A percentile compares a stretch with the other conserved stretches of the same genome.
Evolutionary conservation across 2,797 vertebrate genomes (phyloP).

Genomic region (Pelodytes ibericus): DNA sequence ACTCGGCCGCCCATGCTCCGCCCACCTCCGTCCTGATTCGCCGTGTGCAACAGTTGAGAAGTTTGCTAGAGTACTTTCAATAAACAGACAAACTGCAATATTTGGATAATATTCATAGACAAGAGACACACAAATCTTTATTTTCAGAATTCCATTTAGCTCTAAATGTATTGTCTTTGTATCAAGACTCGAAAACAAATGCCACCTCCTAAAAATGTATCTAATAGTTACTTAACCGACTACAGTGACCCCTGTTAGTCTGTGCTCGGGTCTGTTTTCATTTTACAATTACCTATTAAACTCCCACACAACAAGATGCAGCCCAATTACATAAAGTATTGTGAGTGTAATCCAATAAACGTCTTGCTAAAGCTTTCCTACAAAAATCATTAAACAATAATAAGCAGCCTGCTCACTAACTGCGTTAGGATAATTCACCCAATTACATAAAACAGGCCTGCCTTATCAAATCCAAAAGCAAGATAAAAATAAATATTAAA

Average conservation of each 20-base stretch:
- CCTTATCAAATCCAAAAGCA: background rate
- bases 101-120: no score
- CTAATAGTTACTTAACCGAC: slow-evolving; percentile 1
- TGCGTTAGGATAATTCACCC: slow-evolving; percentile 2
- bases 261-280: slow-evolving; percentile 5
- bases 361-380: background rate
- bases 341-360: background rate
- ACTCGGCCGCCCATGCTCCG: no score
- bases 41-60: no score
- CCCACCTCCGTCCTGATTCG: no score
- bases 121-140: no score
- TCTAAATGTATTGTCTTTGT: background rate
- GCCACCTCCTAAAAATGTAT: background rate
- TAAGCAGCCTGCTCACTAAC: background rate
- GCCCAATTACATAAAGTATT: slow-evolving; percentile 4
- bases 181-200: background rate
- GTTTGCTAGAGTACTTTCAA: no score
- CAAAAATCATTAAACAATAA: slow-evolving; percentile 21
- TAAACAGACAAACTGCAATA: no score
- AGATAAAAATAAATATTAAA: background rate
- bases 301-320: slow-evolving; percentile 1
- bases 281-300: slow-evolving; percentile 15
- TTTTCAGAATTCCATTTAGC: background rate
- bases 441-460: slow-evolving; percentile 9
- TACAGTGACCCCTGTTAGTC: background rate